Evolutionary conservation across 2,797 vertebrate genomes (phyloP).

Genomic region (Melanotaenia boesemani): DNA sequence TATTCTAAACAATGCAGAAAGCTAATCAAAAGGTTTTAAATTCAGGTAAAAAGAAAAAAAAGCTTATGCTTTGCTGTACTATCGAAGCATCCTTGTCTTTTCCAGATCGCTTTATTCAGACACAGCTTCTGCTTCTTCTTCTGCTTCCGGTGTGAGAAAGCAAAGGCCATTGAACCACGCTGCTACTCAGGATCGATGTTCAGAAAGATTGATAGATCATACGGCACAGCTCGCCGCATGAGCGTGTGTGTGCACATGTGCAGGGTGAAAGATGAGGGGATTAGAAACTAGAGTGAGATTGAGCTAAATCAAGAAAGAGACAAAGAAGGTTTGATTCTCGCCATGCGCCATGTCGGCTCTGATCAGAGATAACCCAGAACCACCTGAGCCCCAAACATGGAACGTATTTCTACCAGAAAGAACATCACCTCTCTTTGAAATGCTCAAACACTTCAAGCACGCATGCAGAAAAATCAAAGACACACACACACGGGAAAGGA

Average conservation of each 20-base stretch:
- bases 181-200: slow-evolving; percentile 33
- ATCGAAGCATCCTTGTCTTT: slow-evolving; percentile 1
- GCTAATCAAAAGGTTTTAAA: slow-evolving; percentile 16
- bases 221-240: slow-evolving; percentile 9
- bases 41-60: slow-evolving; percentile 7
- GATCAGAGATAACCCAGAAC: slow-evolving; percentile 63
- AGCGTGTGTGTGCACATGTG: neutral
- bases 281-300: slow-evolving; percentile 47
- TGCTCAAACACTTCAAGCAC: slow-evolving; percentile 15
- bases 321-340: slow-evolving; percentile 44
- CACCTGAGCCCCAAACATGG: slow-evolving; percentile 72
- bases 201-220: slow-evolving; percentile 58
- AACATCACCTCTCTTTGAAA: slow-evolving; percentile 50
- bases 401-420: slow-evolving; percentile 65
- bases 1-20: slow-evolving; percentile 38
- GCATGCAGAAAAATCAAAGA: slow-evolving; percentile 12
- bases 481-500: slow-evolving; percentile 5
- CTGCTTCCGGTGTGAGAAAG: slow-evolving; percentile 53
- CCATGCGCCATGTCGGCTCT: slow-evolving; percentile 54
- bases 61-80: neutral
- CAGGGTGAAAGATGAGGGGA: slow-evolving; percentile 31
- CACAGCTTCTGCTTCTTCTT: slow-evolving; percentile 16
- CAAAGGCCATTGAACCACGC: slow-evolving; percentile 37
- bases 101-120: slow-evolving; percentile 29
- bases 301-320: slow-evolving; percentile 64